Percentiles rank a stretch among this genome's conserved stretches.
These are phyloP conservation scores for Ochotona curzoniae DNA, from an alignment of 2,113 vertebrate species.

Conservation along the genomic window DNA sequence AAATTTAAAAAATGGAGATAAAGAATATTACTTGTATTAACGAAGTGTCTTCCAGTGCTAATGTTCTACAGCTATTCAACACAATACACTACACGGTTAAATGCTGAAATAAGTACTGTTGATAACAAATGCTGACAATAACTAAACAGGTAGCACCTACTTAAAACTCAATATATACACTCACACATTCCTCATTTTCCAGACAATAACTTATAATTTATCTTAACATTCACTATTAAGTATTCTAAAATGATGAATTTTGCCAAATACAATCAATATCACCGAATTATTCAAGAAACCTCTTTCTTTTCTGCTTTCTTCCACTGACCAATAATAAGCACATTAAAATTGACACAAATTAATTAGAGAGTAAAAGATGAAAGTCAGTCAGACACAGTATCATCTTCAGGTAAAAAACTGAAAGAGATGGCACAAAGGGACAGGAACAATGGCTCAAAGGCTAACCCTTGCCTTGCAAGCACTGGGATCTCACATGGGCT, in stretches of 20 bases:
- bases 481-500: too few relatives aligned
- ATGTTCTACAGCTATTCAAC: slow-evolving; percentile 1
- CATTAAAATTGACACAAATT: background rate
- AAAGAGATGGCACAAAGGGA: background rate
- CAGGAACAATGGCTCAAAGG: too few relatives aligned
- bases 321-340: background rate
- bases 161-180: background rate
- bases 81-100: background rate
- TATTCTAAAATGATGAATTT: slow-evolving; percentile 8
- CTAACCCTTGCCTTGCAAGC: too few relatives aligned
- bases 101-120: background rate
- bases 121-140: background rate
- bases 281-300: slow-evolving; percentile 4
- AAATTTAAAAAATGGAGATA: background rate
- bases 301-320: slow-evolving; percentile 17
- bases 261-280: slow-evolving; percentile 11
- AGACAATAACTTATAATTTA: slow-evolving; percentile 23
- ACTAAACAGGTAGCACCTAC: background rate
- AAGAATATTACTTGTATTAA: background rate
- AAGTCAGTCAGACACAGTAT: background rate
- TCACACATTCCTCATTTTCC: slow-evolving; percentile 17
- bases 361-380: slow-evolving; percentile 1
- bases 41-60: background rate
- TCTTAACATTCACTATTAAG: background rate
- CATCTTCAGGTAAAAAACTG: background rate